Evolutionary conservation across 2,113 vertebrate genomes (phyloP).

Genomic region (Mus pahari): DNA sequence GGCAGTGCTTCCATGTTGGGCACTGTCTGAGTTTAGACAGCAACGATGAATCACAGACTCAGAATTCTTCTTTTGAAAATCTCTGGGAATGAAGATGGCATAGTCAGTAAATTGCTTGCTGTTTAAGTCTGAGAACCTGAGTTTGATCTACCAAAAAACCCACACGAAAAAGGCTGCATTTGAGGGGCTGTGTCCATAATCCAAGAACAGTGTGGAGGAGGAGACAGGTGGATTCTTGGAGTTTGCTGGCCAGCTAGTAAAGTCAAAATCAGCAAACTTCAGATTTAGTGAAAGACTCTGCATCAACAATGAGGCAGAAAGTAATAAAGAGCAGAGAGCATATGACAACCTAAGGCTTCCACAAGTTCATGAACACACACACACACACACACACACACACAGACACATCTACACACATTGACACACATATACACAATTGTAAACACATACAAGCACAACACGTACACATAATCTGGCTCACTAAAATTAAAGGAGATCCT

Average conservation of each 20-base stretch:
- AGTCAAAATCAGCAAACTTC: neutral
- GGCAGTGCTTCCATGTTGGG: neutral
- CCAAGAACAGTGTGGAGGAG: neutral
- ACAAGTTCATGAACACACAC: too few species aligned
- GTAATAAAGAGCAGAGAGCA: neutral
- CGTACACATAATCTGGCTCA: neutral
- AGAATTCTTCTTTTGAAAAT: constrained; percentile 28
- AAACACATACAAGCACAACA: neutral
- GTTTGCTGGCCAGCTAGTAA: neutral
- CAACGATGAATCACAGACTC: neutral
- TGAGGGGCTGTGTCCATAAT: neutral
- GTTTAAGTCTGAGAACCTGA: neutral
- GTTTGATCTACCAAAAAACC: neutral
- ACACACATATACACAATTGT: neutral
- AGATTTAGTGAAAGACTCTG: neutral
- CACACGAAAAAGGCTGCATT: neutral
- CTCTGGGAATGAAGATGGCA: neutral
- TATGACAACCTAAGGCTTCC: neutral
- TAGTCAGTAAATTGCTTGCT: neutral
- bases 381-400: neutral
- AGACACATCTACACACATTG: neutral
- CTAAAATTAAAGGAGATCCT: neutral
- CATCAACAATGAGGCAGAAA: neutral
- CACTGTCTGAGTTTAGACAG: neutral
- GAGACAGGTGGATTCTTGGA: neutral